These are phyloP conservation scores for Drosophila arizonae DNA, from an alignment of 1,140 invertebrate genomes.

Conservation along the genomic window DNA sequence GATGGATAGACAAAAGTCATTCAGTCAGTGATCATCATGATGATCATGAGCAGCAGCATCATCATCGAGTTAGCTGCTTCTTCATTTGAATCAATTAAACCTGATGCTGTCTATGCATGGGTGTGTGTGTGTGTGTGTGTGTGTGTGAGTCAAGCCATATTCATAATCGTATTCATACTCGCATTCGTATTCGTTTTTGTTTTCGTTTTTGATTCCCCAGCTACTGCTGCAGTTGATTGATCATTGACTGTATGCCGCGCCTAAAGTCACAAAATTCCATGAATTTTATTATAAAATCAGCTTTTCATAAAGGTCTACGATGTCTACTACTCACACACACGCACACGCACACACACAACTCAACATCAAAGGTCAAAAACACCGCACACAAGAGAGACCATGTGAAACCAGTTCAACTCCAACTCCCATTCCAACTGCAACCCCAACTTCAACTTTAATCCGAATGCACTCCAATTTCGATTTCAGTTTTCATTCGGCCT, in stretches of 20 bases:
- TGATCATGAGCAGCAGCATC: slow-evolving; percentile 35
- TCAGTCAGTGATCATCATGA: slow-evolving; percentile 34
- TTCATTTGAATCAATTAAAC: slow-evolving; percentile 80
- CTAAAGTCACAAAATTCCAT: slow-evolving; percentile 73
- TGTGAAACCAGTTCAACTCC: slow-evolving; percentile 37
- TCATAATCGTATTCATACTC: slow-evolving; percentile 42
- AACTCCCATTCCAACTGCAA: slow-evolving; percentile 11
- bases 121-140: slow-evolving; percentile 41
- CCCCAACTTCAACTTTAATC: slow-evolving; percentile 56
- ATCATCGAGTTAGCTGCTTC: slow-evolving; percentile 36
- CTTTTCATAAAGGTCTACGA: slow-evolving; percentile 57
- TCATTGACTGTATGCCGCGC: slow-evolving; percentile 67
- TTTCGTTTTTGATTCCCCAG: slow-evolving; percentile 34
- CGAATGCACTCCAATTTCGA: slow-evolving; percentile 42
- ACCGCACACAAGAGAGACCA: slow-evolving; percentile 27
- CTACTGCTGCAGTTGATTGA: slow-evolving; percentile 70
- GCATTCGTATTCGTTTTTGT: slow-evolving; percentile 58
- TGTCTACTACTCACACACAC: slow-evolving; percentile 17
- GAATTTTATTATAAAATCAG: slow-evolving; percentile 73
- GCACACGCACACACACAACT: background rate
- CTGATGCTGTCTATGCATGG: slow-evolving; percentile 43
- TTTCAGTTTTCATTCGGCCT: slow-evolving; percentile 34
- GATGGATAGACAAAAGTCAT: slow-evolving; percentile 64
- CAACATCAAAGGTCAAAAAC: slow-evolving; percentile 53
- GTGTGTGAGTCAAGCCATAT: slow-evolving; percentile 59